Evolutionary conservation across 2,888 invertebrate species (phyloP).

Genomic region (Euproctis similis): DNA sequence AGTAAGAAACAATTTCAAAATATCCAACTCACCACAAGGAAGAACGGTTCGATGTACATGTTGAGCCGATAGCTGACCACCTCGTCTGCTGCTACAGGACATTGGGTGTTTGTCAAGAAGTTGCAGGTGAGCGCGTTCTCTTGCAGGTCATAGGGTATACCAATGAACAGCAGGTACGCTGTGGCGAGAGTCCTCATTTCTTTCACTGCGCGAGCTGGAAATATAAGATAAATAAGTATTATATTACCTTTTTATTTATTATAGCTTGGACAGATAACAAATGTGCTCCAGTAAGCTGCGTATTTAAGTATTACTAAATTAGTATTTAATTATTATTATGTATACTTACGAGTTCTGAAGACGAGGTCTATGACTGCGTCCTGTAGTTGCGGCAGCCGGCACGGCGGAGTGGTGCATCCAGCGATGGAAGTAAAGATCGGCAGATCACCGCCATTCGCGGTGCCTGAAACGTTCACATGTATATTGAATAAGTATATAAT

Average conservation of each 20-base stretch:
- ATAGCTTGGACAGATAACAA: no score
- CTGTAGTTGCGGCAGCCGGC: conserved; percentile 27
- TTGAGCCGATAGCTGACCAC: conserved; percentile 18
- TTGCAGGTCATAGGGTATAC: conserved; percentile 22
- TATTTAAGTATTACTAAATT: no score
- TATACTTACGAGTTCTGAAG: conserved; percentile 35
- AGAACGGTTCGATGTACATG: conserved; percentile 30
- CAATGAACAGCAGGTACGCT: conserved; percentile 19
- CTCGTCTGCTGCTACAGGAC: conserved; percentile 10
- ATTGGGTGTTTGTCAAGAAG: conserved; percentile 36
- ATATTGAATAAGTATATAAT: no score
- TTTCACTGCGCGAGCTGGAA: conserved; percentile 28
- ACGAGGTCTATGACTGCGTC: conserved; percentile 30
- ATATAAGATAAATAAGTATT: background rate
- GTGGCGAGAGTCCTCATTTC: conserved; percentile 33
- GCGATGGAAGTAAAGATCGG: conserved; percentile 32
- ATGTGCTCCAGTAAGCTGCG: no score
- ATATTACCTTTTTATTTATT: background rate
- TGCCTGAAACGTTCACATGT: conserved; percentile 17
- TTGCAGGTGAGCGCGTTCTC: conserved; percentile 32
- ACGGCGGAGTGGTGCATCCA: conserved; percentile 32
- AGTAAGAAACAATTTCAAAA: no score
- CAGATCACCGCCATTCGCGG: conserved; percentile 10
- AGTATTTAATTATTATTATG: no score
- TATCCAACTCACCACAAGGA: conserved; percentile 29